Base-by-base conservation (phyloP, 2,797 vertebrate species). In the Sebastes vulpes region DNA sequence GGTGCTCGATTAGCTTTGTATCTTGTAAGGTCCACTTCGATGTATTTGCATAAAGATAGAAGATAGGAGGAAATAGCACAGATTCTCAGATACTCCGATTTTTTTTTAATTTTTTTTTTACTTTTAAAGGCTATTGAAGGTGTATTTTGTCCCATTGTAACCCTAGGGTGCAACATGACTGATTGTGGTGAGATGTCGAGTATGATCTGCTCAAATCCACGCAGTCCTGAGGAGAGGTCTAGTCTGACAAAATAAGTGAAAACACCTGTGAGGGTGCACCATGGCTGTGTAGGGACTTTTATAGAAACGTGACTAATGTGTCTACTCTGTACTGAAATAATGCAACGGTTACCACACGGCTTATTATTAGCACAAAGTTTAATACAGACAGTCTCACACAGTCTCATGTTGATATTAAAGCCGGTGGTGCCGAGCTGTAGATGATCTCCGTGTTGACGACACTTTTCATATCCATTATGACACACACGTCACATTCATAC, bases 101-200 rank as follows among this genome's bases (percentile, higher is more conserved):
- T 7, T 48, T 48, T 0, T 48, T 48, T 48, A 0, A 6, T 38
- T 0, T 42, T 42, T 42, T 6, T 42, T 42, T 42, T 42, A 42
- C 46, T 48, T 48, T 48, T 48, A 48, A 48, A 48, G 18, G 16
- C 0, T 48, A 48, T n/a, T 48, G 46, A n/a, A 48, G 46, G 46
- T 48, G 16, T 48, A 48, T 18, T 48, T 48, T n/a, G 7, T 4
- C 46, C 46, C 16, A 23, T 23, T 23, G 23, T 23, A 48, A 48
- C 46, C 7, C 7, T 23, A 23, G 46, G 21, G 52, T 54, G 53
- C 7, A 26, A 56, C 12, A 5, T 56, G 8, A 29, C 1, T 58
- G 28, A 23, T 29, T 56, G 53, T 56, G 53, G 0, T 1, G 12
- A 21, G 58, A 21, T 32, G 5, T 32, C 18, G 10, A 2, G 28